These are phyloP conservation scores for Potamarius usumacintae DNA, from an alignment of 2,113 vertebrate species.

Conservation along the genomic window DNA sequence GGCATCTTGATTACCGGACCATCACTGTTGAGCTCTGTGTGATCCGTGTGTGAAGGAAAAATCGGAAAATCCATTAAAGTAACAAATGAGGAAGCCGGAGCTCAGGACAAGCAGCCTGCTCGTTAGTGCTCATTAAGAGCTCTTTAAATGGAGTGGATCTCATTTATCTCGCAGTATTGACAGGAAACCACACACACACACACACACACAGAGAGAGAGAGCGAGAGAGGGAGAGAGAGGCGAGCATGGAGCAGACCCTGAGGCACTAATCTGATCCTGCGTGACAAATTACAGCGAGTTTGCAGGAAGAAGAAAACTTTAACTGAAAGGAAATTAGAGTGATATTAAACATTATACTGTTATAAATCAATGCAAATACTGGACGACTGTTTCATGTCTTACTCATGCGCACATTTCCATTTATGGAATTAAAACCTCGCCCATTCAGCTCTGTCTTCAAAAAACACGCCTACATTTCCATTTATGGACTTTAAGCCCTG, in stretches of 20 bases:
- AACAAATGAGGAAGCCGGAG: background rate
- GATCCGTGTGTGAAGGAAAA: background rate
- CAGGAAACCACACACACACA: background rate
- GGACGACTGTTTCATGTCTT: no score
- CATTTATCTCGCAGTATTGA: slow-evolving; percentile 25
- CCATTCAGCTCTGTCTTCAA: background rate
- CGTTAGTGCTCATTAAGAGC: slow-evolving; percentile 27
- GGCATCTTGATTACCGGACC: background rate
- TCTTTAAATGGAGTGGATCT: background rate
- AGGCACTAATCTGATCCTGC: background rate
- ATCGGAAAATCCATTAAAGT: background rate
- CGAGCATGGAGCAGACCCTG: background rate
- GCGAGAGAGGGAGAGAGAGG: background rate
- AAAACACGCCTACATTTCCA: background rate
- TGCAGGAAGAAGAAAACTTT: background rate
- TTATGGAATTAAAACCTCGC: background rate
- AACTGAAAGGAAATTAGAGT: slow-evolving; percentile 1
- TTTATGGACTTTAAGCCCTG: background rate
- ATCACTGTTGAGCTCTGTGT: background rate
- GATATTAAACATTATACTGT: background rate
- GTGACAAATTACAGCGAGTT: background rate
- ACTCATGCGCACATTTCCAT: background rate
- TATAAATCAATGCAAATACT: background rate
- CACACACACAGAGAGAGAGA: background rate
- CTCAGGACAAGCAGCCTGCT: slow-evolving; percentile 1